Evolutionary conservation across 1,140 invertebrate species (phyloP).

Genomic region (Melanaphis sacchari): DNA sequence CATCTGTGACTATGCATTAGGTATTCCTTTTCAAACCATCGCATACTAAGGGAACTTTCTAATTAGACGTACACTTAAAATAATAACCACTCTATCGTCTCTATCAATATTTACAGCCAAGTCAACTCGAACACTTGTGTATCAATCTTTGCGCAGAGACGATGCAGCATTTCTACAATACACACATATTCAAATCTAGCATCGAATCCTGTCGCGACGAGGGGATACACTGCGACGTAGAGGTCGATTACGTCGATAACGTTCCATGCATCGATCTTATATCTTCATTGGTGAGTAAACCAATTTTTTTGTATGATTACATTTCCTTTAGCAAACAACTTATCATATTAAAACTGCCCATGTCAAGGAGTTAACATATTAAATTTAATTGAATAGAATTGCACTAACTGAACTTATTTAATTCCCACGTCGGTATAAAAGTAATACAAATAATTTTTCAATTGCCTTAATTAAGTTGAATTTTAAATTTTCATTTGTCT

Average conservation of each 20-base stretch:
- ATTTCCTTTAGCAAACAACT: background rate
- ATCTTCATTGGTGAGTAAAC: constrained; percentile 78
- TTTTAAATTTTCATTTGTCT: too few species aligned
- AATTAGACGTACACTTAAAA: background rate
- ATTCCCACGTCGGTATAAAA: too few species aligned
- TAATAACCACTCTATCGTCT: background rate
- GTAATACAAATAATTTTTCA: too few species aligned
- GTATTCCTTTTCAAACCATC: background rate
- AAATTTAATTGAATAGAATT: background rate
- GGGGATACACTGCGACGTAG: constrained; percentile 87
- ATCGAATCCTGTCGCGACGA: constrained; percentile 93
- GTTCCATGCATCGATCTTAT: constrained; percentile 95
- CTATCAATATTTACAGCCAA: constrained; percentile 68
- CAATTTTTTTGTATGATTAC: background rate
- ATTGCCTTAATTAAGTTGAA: too few species aligned
- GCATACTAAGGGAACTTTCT: background rate
- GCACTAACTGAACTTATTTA: background rate
- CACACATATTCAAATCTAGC: constrained; percentile 93
- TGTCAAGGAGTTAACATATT: too few species aligned
- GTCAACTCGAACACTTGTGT: constrained; percentile 90
- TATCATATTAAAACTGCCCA: background rate
- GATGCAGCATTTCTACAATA: constrained; percentile 97
- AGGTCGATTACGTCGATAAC: constrained; percentile 94
- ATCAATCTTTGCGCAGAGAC: constrained; percentile 95
- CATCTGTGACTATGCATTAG: background rate